Conservation (phyloP, 2,113 vertebrate genomes). For the Laterallus jamaicensis region DNA sequence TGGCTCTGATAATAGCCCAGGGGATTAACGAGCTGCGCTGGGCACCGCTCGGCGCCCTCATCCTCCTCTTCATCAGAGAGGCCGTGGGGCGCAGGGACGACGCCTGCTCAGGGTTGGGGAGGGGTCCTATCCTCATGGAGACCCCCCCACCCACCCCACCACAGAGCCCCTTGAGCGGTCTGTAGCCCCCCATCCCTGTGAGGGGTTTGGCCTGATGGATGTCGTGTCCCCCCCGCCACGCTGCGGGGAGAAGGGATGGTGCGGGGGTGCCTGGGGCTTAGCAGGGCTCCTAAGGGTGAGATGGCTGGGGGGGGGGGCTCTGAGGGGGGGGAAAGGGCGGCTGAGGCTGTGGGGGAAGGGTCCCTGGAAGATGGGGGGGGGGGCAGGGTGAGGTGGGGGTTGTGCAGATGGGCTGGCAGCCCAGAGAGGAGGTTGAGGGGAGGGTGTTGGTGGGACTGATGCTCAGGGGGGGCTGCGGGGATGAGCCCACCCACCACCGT, state of each 20-base stretch:
- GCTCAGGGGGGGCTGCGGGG: too few relatives aligned
- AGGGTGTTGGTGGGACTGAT: background rate
- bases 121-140: rapidly evolving
- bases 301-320: too few relatives aligned
- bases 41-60: slow-evolving; percentile 8
- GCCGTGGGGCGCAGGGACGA: background rate
- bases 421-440: background rate
- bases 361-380: background rate
- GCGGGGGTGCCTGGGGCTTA: background rate
- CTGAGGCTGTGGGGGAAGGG: background rate
- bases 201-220: background rate
- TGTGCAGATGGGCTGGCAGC: background rate
- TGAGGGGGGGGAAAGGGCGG: background rate
- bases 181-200: rapidly evolving
- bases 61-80: slow-evolving; percentile 39
- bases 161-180: background rate
- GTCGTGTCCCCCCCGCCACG: too few relatives aligned
- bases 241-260: rapidly evolving
- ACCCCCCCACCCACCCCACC: background rate
- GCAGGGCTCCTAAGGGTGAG: background rate
- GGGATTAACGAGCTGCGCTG: slow-evolving; percentile 69
- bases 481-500: background rate
- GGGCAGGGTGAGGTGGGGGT: background rate
- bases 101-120: background rate
- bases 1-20: slow-evolving; percentile 76